Conservation (phyloP, 2,113 vertebrate genomes). For the Azemiops feae region DNA sequence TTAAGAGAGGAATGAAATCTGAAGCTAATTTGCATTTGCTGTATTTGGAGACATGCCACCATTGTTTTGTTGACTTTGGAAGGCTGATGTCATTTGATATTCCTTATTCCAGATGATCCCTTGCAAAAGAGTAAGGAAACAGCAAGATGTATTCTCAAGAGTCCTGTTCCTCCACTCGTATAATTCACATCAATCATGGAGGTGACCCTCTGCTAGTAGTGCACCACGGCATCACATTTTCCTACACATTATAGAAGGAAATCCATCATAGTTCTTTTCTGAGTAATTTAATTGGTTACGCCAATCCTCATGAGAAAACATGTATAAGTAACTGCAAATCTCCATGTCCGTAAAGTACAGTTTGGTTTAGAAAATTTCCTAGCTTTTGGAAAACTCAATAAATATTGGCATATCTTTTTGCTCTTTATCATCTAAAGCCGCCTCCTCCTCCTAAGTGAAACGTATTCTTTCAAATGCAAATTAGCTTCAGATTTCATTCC, state of each 20-base stretch:
- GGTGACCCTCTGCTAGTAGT: background rate
- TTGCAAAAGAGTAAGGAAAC: background rate
- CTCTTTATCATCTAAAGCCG: background rate
- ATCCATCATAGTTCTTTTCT: background rate
- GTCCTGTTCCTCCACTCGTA: background rate
- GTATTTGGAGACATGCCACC: background rate
- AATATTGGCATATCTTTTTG: background rate
- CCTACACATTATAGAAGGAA: background rate
- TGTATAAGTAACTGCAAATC: background rate
- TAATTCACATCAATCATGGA: background rate
- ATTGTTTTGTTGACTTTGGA: background rate
- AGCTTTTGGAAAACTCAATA: background rate
- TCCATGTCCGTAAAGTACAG: background rate
- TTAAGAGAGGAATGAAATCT: background rate
- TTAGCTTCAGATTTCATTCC: background rate
- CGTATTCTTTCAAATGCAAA: background rate
- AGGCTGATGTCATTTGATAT: background rate
- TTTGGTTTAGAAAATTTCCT: background rate
- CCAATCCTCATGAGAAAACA: background rate
- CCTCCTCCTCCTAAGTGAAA: background rate
- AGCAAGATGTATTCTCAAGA: background rate
- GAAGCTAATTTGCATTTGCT: background rate
- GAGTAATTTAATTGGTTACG: background rate
- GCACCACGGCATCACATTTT: background rate
- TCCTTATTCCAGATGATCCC: background rate